Percentiles rank a stretch among this genome's conserved stretches.
Evolutionary conservation across 2,113 vertebrate species (phyloP).

Genomic region (Ginglymostoma cirratum): DNA sequence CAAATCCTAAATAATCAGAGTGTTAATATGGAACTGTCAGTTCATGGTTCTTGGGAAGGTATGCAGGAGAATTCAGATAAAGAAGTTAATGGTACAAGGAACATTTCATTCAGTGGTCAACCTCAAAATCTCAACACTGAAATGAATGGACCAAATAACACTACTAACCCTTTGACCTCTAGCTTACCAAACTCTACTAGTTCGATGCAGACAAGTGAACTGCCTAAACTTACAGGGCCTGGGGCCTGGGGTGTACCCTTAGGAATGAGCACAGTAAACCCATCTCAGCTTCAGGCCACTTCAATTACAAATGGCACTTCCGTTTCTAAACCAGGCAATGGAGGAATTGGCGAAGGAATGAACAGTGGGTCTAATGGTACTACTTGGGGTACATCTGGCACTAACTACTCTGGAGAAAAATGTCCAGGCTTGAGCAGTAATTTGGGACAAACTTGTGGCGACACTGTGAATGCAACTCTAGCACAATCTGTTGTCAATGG

Average conservation of each 20-base stretch:
- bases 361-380: slow-evolving; percentile 73
- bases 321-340: slow-evolving; percentile 73
- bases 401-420: slow-evolving; percentile 82
- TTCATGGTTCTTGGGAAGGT: slow-evolving; percentile 76
- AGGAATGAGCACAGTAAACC: slow-evolving; percentile 65
- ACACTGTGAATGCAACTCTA: slow-evolving; percentile 98
- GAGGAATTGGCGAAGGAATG: slow-evolving; percentile 59
- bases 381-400: slow-evolving; percentile 74
- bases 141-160: slow-evolving; percentile 98
- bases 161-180: slow-evolving; percentile 99
- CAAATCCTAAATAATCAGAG: slow-evolving; percentile 72
- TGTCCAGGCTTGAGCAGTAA: slow-evolving; percentile 60
- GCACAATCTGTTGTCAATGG: slow-evolving; percentile 74
- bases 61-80: slow-evolving; percentile 73
- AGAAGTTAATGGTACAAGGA: slow-evolving; percentile 87
- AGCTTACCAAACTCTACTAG: slow-evolving; percentile 95
- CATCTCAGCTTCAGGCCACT: slow-evolving; percentile 74
- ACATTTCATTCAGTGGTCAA: slow-evolving; percentile 84
- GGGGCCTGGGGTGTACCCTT: slow-evolving; percentile 62
- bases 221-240: slow-evolving; percentile 62
- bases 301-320: slow-evolving; percentile 79
- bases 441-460: slow-evolving; percentile 70
- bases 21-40: slow-evolving; percentile 67
- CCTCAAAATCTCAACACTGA: slow-evolving; percentile 93
- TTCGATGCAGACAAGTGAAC: slow-evolving; percentile 78